Evolutionary conservation across 1,140 invertebrate species (phyloP).

Genomic region (Portunus trituberculatus): DNA sequence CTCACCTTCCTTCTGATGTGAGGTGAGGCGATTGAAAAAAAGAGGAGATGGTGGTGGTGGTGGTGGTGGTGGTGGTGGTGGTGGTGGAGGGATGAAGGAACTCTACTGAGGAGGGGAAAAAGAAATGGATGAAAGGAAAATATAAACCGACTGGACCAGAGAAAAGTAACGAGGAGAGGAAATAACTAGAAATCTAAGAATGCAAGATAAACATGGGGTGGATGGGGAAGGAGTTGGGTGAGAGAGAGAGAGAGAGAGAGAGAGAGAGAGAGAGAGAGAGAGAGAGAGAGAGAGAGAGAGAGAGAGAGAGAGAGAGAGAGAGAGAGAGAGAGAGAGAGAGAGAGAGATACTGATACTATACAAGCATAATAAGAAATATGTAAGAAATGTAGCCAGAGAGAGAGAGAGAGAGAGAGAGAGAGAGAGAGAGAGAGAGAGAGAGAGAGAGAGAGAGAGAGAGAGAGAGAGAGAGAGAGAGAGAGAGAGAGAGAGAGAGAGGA

Average conservation of each 20-base stretch:
- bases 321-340: background rate
- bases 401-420: background rate
- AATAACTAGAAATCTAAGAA: background rate
- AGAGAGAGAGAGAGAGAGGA: background rate
- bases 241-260: background rate
- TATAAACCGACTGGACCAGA: background rate
- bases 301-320: background rate
- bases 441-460: background rate
- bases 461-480: background rate
- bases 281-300: background rate
- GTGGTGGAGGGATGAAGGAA: background rate
- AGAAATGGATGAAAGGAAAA: background rate
- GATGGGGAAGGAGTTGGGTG: background rate
- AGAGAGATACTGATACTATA: background rate
- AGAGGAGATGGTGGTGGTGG: background rate
- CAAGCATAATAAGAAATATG: background rate
- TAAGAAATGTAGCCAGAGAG: background rate
- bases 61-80: background rate
- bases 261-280: background rate
- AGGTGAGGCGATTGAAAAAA: slow-evolving; percentile 9
- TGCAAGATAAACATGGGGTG: background rate
- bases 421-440: background rate
- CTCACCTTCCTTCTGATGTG: background rate
- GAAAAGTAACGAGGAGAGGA: background rate
- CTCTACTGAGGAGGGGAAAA: background rate